Base-by-base conservation (phyloP, 2,797 vertebrate species). In the Mycteria americana region DNA sequence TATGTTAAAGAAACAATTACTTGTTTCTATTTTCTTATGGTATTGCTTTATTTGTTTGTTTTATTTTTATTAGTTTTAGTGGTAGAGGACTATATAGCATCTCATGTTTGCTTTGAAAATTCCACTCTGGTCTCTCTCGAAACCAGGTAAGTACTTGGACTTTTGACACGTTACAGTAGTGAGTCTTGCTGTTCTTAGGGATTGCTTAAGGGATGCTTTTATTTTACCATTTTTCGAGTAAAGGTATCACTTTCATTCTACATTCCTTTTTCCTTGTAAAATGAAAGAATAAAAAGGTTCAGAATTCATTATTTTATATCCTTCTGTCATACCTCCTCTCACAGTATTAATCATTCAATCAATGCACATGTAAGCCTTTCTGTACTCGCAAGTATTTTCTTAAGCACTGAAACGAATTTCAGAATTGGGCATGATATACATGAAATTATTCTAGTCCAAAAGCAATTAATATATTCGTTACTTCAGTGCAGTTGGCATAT, bases 381-480 rank as follows among this genome's bases (percentile, higher is more conserved):
- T 85, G 23, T 82, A 51, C 22, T 68, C 43, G 43, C 30, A 75
- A 88, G 11, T 67, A 59, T 64, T 92, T 89, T 89, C 41, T 91
- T 56, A 50, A 83, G 41, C n/a, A 46, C 33, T 63, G 67, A 82
- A 90, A 86, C 62, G 14, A 65, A 88, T 88, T 84, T 76, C 41
- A 73, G 67, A 78, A 85, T 63, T 69, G 33, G 28, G 12, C 18
- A 53, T 54, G 43, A 93, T 63, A 70, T 76, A 46, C 19, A 18
- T 82, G 67, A 96, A 94, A 91, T 68, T 68, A 97, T 95, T 98
- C 95, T 96, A 92, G 41, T 94, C 93, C 88, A 74, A 69, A 96
- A 96, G 95, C 85, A 98, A 97, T 98, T 98, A 97, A 93, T 95
- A 76, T 85, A 85, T 86, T 95, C 97, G 96, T 96, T 96, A 93